phyloP scores from a whole-genome alignment of 2,113 vertebrate species.

The Hemicordylus capensis region DNA sequence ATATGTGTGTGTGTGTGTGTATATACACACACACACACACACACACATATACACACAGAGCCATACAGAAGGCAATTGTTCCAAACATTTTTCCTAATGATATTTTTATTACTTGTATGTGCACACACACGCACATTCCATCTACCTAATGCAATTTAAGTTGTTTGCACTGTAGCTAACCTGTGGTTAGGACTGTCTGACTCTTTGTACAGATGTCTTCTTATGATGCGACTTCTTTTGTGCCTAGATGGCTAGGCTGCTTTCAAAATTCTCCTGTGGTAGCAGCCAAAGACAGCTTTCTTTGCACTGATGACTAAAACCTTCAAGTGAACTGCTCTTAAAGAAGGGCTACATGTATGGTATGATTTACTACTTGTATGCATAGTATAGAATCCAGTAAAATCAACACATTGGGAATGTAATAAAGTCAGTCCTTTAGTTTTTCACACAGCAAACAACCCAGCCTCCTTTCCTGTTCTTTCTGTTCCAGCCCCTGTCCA shows the following conservation, averaged over 20 bases:
- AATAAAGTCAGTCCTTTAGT: too few relatives aligned
- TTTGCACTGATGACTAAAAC: background rate
- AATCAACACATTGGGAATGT: too few relatives aligned
- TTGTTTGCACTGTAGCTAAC: background rate
- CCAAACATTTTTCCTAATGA: too few relatives aligned
- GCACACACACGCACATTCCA: background rate
- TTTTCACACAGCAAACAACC: too few relatives aligned
- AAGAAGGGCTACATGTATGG: background rate
- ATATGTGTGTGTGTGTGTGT: too few relatives aligned
- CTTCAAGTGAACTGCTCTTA: background rate
- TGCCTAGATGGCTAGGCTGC: background rate
- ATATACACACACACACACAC: too few relatives aligned
- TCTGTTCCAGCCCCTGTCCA: too few relatives aligned
- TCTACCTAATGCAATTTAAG: background rate
- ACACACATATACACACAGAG: too few relatives aligned
- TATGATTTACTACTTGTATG: background rate
- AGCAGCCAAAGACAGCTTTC: background rate
- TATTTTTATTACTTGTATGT: too few relatives aligned
- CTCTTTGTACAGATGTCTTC: slow-evolving; percentile 13
- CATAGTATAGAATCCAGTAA: too few relatives aligned
- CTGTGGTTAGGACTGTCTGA: background rate
- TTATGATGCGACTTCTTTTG: background rate
- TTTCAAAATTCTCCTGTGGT: background rate
- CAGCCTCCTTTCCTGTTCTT: too few relatives aligned
- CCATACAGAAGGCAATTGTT: too few relatives aligned